Evolutionary conservation across 2,888 invertebrate genomes (phyloP), one percentile per base, ranked within the genome.

Genomic region (Ptilodon capucinus): DNA sequence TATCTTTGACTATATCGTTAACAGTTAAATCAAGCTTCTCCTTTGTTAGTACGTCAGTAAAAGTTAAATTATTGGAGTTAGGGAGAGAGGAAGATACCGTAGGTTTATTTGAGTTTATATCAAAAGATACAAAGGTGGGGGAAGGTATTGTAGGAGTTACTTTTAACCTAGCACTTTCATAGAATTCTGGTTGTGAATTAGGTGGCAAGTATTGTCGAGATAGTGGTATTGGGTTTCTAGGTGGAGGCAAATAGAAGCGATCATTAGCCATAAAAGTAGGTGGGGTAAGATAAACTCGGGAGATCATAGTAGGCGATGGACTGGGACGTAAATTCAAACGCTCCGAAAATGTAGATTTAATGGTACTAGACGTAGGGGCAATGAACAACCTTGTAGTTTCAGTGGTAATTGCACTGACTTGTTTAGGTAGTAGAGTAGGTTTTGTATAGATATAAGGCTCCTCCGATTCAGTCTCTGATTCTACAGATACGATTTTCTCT

Each of bases 21-120:
- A 91, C 84, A 2, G 85, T 86, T 19, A 79, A 64, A 48, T 89
- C 87, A 14, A 89, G 71, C 57, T 87, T 89, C 73, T 89, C 81
- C 66, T 84, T 87, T 3, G 87, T 86, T 40, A 88, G 60, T 50
- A 88, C 82, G 54, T 91, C 88, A 51, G 84, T 63, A 48, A 90
- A 90, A 11, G 83, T 75, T 63, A 84, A 56, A 51, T 88, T 89
- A n/a, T 84, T 81, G 42, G 63, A 64, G 36, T 78, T 79, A 19
- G 66, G 56, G 6, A 60, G 61, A 18, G 75, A 28, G 11, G 28
- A 4, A n/a, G 28, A 28, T 4, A n/a, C 8, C 18, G 76, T 53
- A 6, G 76, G 70, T 36, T 61, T 60, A 40, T 61, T 68, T 11
- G 52, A 17, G 53, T 55, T 65, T 42, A 60, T 52, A 36, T 44